Evolutionary conservation across 1,140 invertebrate species (phyloP).

Genomic region (Coelopa frigida): DNA sequence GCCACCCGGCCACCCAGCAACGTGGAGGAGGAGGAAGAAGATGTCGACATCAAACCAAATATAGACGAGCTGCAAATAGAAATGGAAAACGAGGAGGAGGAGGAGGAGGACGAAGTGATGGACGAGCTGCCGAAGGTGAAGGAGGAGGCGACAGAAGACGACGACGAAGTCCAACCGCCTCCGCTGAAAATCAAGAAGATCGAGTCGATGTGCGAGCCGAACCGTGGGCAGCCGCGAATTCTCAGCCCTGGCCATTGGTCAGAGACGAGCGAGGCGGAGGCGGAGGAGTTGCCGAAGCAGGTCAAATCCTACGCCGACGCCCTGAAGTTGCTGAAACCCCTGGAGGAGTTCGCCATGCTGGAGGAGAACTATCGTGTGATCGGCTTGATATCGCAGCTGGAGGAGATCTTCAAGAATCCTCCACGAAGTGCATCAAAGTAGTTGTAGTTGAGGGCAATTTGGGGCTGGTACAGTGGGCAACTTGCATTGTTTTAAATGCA

Average conservation of each 20-base stretch:
- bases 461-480: too few species aligned
- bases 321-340: conserved; percentile 32
- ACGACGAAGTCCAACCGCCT: neutral
- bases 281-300: conserved; percentile 20
- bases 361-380: conserved; percentile 41
- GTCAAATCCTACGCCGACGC: conserved; percentile 33
- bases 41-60: conserved; percentile 10
- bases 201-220: conserved; percentile 14
- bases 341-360: conserved; percentile 35
- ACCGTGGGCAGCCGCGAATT: neutral
- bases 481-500: too few species aligned
- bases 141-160: neutral
- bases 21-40: conserved; percentile 4
- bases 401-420: conserved; percentile 28
- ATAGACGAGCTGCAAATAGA: conserved; percentile 4
- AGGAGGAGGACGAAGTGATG: neutral
- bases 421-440: too few species aligned
- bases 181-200: conserved; percentile 30
- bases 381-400: conserved; percentile 34
- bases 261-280: conserved; percentile 16
- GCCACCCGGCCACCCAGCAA: too few species aligned
- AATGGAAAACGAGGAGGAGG: neutral
- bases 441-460: too few species aligned
- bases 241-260: conserved; percentile 19
- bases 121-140: too few species aligned